phyloP scores from a whole-genome alignment of 2,113 vertebrate species.

The Lepidothrix coronata region DNA sequence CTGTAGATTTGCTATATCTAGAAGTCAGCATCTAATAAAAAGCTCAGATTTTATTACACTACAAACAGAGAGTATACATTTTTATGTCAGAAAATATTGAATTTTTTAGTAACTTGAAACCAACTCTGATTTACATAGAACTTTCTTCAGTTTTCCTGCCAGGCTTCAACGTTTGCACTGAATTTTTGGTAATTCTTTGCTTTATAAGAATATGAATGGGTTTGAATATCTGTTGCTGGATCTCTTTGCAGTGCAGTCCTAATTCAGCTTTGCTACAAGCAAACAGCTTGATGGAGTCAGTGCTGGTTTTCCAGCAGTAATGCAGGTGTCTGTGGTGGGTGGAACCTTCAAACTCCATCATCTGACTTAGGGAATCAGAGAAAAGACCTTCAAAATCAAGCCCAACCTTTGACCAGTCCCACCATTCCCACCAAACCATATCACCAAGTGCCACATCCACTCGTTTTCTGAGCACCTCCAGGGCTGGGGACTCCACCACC shows the following conservation, averaged over 20 bases:
- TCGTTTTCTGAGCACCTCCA: neutral
- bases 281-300: fast-evolving
- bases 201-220: neutral
- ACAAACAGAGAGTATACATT: neutral
- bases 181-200: neutral
- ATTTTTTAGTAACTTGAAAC: neutral
- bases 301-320: neutral
- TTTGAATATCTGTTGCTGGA: neutral
- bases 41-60: neutral
- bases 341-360: neutral
- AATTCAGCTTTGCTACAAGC: neutral
- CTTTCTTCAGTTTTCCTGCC: neutral
- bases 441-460: neutral
- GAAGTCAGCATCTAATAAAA: neutral
- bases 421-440: neutral
- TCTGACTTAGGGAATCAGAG: fast-evolving
- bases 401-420: neutral
- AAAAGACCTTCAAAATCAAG: neutral
- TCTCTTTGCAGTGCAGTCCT: neutral
- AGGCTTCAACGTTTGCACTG: neutral
- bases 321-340: neutral
- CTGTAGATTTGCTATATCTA: neutral
- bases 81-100: neutral
- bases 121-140: neutral
- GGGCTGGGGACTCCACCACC: neutral